Base-by-base conservation (phyloP, 2,113 vertebrate species). In the Melanostigma gelatinosum region DNA sequence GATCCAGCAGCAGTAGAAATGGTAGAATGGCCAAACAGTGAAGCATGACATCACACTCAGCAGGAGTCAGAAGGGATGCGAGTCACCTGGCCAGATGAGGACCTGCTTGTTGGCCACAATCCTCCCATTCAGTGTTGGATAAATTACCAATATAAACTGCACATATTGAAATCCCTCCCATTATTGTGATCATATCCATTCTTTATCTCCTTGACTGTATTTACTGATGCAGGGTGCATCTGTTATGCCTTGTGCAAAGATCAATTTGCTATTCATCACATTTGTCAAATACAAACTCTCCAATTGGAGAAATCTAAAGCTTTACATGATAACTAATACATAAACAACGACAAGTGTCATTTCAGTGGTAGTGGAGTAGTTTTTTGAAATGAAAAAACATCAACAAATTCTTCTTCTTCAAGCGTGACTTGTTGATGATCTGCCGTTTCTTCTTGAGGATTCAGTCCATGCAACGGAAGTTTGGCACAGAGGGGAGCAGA, bases 401-500 rank as follows among this genome's bases (percentile, higher is more conserved):
- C 15, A 18, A 34, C 3, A 24, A 22, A 8, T 44, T 38, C 0
- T 55, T 27, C 34, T 65, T 63, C 57, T 46, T 52, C 48, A 42
- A 58, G 64, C 78, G 12, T 4, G 70, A 72, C 24, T 67, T 58
- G 46, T 64, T 70, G 54, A 20, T 66, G 71, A 75, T 75, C 60
- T 72, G 54, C 74, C 22, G 32, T 55, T 65, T 77, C 79, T 67
- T 60, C 67, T 75, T 1, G 0, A 54, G 8, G 72, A 36, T 46
- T 79, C 15, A 76, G 42, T 85, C 72, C 85, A 85, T 71, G 65
- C 81, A 82, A 65, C 29, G 13, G 11, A 60, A 50, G 54, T 87
- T 92, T 93, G 92, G 90, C 91, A 92, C 89, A 77, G 75, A 85
- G 52, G 10, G 74, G 75, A 52, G 77, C 48, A 62, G 72, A 76